phyloP scores from a whole-genome alignment of 1,140 invertebrate genomes.

The Trichonephila clavipes region DNA sequence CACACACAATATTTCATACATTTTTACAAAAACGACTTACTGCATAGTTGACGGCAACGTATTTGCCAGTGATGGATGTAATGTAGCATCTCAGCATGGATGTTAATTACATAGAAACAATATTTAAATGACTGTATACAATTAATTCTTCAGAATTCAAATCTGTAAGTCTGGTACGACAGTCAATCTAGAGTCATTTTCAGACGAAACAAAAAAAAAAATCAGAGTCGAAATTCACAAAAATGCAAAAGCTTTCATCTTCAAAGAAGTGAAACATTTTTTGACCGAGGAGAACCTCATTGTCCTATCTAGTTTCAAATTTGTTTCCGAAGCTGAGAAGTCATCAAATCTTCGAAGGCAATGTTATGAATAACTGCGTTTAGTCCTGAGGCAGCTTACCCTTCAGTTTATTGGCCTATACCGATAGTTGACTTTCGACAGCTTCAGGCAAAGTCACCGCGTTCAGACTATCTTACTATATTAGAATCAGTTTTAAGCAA shows the following conservation, averaged over 20 bases:
- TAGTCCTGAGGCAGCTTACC: neutral
- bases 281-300: neutral
- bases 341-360: neutral
- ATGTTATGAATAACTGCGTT: neutral
- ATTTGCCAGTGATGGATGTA: conserved; percentile 69
- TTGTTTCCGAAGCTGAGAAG: neutral
- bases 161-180: neutral
- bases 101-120: conserved; percentile 42
- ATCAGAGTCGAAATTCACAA: neutral
- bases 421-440: neutral
- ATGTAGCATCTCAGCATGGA: neutral
- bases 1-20: conserved; percentile 54
- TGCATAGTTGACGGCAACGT: conserved; percentile 73
- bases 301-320: neutral
- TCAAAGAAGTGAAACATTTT: neutral
- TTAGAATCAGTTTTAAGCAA: neutral
- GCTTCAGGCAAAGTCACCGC: neutral
- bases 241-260: neutral
- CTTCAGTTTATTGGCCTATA: neutral
- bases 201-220: neutral
- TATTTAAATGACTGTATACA: conserved; percentile 18
- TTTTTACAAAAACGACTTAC: conserved; percentile 66
- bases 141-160: neutral
- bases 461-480: neutral
- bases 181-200: conserved; percentile 7